Conservation (phyloP, 2,888 invertebrate genomes). For the Megalurothrips usitatus region DNA sequence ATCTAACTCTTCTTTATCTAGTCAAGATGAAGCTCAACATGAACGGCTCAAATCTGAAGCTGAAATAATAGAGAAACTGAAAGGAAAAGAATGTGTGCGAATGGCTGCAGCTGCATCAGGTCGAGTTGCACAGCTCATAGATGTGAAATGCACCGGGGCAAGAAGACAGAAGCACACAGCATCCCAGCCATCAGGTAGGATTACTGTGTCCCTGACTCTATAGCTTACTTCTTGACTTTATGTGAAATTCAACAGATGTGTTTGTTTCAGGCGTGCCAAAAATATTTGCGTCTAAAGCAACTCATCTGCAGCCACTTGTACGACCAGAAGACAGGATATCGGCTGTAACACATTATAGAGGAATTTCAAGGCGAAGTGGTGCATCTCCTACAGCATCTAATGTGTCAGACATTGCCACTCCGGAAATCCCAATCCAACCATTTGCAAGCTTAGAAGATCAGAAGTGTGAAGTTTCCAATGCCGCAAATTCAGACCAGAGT, state of each 20-base stretch:
- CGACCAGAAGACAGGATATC: background rate
- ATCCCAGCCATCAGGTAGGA: background rate
- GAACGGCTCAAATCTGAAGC: no score
- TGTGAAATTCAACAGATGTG: background rate
- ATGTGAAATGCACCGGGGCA: background rate
- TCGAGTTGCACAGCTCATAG: background rate
- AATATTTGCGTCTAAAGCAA: background rate
- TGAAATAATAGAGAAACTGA: background rate
- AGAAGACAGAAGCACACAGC: background rate
- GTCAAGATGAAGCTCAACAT: no score
- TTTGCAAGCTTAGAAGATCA: no score
- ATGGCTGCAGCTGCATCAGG: background rate
- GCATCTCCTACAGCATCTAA: no score
- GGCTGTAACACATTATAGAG: no score
- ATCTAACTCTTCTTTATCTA: no score
- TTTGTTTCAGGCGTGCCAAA: background rate
- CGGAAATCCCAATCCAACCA: no score
- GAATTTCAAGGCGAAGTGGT: no score
- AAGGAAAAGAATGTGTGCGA: background rate
- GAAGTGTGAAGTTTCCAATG: no score
- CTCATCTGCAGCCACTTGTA: background rate
- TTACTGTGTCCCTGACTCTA: background rate
- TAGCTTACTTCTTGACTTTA: background rate
- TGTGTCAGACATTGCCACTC: no score
- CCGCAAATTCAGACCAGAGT: no score